Base-by-base conservation (phyloP, 2,888 invertebrate species). In the Nysson spinosus region DNA sequence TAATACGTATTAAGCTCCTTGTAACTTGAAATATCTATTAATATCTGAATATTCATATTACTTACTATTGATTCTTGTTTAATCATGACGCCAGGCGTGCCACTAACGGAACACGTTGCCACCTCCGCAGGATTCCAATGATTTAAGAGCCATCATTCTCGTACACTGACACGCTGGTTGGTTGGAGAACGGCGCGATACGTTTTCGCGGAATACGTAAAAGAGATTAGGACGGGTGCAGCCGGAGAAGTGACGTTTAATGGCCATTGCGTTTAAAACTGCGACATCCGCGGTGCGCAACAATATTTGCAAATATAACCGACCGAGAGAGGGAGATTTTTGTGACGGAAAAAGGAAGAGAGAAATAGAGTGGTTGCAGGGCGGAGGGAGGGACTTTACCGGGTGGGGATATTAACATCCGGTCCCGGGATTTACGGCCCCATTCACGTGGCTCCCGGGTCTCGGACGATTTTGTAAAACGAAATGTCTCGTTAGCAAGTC, bases 401-500 rank as follows among this genome's bases (percentile, higher is more conserved):
- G 43, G 49, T 32, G 60, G 71, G 69, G 75, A 81, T 80, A 85
- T 83, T 81, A 84, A 81, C 84, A 84, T 85, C 84, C 85, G 83
- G 83, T 80, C 74, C 69, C 50, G 60, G 73, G 79, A 85, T 85
- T 85, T 85, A 85, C 79, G 77, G 73, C 78, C 73, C 69, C 74
- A 77, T 75, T 77, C 78, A 71, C 72, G 74, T 70, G 75, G 75
- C 79, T 77, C 75, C 75, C 71, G 77, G 71, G 67, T 69, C 77
- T 66, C 72, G 76, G 70, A 72, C 79, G 82, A 85, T 85, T 85
- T 85, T 82, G 85, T 82, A 82, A 85, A 85, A 85, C 83, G 80
- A 82, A 83, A 81, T 80, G 82, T 85, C 85, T 85, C 83, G 85
- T 85, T 85, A 85, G 83, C 79, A 75, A 81, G 75, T 80, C 75